phyloP scores from a whole-genome alignment of 2,113 vertebrate species.

The Monarcha castaneiventris region DNA sequence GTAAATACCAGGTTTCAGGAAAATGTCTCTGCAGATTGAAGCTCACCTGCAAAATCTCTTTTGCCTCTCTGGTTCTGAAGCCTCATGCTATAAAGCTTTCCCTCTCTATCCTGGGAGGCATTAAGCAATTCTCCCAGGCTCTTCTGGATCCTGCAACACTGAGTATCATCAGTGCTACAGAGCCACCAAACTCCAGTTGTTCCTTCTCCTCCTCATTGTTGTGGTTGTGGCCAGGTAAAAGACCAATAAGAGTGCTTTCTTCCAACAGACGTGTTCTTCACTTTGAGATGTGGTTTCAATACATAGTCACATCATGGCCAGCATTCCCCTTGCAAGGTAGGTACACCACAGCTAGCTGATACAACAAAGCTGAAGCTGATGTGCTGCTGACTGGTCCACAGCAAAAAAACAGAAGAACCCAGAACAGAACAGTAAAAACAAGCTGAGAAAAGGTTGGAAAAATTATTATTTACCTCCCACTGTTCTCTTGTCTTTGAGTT shows the following conservation, averaged over 20 bases:
- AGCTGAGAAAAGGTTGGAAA: background rate
- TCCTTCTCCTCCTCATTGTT: background rate
- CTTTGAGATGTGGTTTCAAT: background rate
- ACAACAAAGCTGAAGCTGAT: background rate
- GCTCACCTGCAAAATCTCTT: background rate
- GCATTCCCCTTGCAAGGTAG: background rate
- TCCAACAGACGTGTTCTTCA: rapidly evolving
- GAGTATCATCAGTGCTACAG: background rate
- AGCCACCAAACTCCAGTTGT: background rate
- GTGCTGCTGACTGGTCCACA: background rate
- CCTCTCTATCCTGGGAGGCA: background rate
- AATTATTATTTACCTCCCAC: background rate
- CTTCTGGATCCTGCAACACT: background rate
- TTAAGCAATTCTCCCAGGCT: background rate
- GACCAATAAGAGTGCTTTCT: background rate
- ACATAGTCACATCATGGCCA: background rate
- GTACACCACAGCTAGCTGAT: background rate
- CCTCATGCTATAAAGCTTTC: background rate
- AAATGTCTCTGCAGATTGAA: background rate
- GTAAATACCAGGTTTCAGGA: background rate
- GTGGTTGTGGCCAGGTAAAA: background rate
- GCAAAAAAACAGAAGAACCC: background rate
- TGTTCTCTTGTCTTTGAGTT: background rate
- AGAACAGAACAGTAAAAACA: background rate
- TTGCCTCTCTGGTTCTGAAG: background rate